Evolutionary conservation across 2,113 vertebrate species (phyloP), one percentile per base, ranked within the genome.

Genomic region (Percina caprodes): DNA sequence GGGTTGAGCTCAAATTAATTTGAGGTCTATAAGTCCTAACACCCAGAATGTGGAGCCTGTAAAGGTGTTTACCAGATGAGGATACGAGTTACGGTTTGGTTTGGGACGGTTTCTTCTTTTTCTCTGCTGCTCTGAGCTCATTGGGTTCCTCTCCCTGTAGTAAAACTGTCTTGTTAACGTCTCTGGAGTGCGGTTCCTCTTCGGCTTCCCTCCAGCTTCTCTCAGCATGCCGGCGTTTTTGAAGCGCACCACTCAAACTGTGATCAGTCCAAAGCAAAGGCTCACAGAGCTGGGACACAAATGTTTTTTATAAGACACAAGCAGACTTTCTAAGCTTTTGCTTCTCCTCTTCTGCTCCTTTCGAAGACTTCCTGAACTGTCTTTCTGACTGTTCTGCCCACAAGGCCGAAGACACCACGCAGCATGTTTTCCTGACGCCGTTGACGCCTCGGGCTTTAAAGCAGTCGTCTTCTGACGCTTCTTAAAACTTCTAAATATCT

Each of bases 161-260:
- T 78, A 14, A 73, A 65, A 19, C 58, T 23, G 39, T 39, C 45
- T 73, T 55, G 39, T 19, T 7, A 68, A 52, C 24, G 6, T 45
- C 70, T 71, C 46, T 65, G 67, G 65, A 51, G 60, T 12, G n/a
- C 30, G n/a, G n/a, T n/a, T n/a, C n/a, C n/a, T n/a, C n/a, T n/a
- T n/a, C n/a, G n/a, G n/a, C n/a, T n/a, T n/a, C n/a, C n/a, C n/a
- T n/a, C n/a, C n/a, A 67, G 49, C 67, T 63, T 46, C 60, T 78
- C 79, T 76, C 81, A 56, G 84, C 84, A 73, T 55, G 77, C 18
- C 21, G 30, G 19, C 61, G 21, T 30, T 48, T 89, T 82, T 84
- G 71, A 83, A 77, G 76, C 62, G 62, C 71, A 12, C 45, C 26
- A 8, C 52, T 83, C 59, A 45, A 46, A 35, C 85, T 84, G 70